phyloP scores from a whole-genome alignment of 2,113 vertebrate species.

The Deroptyus accipitrinus region DNA sequence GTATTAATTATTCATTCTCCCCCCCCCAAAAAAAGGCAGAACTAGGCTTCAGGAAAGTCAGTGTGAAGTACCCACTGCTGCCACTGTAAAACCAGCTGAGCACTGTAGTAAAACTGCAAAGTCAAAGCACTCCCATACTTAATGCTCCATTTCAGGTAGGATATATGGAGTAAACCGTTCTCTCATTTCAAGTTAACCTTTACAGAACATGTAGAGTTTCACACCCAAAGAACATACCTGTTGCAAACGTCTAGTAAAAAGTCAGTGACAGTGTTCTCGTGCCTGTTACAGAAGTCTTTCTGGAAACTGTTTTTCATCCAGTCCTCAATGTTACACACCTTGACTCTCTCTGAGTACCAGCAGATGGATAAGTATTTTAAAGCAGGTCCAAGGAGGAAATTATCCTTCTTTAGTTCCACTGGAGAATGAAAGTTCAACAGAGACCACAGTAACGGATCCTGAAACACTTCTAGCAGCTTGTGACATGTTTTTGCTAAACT shows the following conservation, averaged over 20 bases:
- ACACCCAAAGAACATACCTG: slow-evolving; percentile 78
- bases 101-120: neutral
- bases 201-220: neutral
- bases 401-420: slow-evolving; percentile 81
- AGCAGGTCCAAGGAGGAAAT: slow-evolving; percentile 86
- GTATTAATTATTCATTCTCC: neutral
- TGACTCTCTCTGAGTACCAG: slow-evolving; percentile 91
- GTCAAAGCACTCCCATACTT: neutral
- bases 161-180: neutral
- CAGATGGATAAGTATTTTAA: slow-evolving; percentile 84
- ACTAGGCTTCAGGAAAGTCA: neutral
- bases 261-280: slow-evolving; percentile 80
- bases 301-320: slow-evolving; percentile 90
- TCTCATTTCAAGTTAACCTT: neutral
- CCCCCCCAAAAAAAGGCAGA: no score
- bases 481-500: slow-evolving; percentile 83
- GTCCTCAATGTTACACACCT: slow-evolving; percentile 92
- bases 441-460: slow-evolving; percentile 87
- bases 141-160: neutral
- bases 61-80: neutral
- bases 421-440: slow-evolving; percentile 85
- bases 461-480: slow-evolving; percentile 78
- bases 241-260: slow-evolving; percentile 84
- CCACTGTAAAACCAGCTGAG: neutral
- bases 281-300: slow-evolving; percentile 87